Evolutionary conservation across 2,888 invertebrate species (phyloP).

Genomic region (Polylopha cassiicola): DNA sequence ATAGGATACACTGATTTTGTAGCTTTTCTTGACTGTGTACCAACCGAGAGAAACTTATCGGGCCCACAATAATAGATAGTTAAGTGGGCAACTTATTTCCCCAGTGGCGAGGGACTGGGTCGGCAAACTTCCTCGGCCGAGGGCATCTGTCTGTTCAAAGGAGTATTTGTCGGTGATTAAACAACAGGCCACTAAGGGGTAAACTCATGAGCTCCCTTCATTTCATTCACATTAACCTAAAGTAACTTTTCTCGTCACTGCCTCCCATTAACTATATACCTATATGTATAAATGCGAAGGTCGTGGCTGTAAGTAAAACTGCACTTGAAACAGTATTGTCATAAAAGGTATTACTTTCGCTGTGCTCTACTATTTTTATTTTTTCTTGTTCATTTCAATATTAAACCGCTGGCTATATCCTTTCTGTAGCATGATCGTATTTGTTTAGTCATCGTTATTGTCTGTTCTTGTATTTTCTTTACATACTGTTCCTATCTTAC

Average conservation of each 20-base stretch:
- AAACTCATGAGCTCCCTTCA: constrained; percentile 11
- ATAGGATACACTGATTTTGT: background rate
- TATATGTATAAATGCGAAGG: no score
- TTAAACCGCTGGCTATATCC: no score
- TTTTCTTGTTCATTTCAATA: no score
- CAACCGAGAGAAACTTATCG: constrained; percentile 29
- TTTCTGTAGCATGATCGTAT: no score
- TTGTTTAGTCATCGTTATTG: no score
- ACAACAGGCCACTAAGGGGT: constrained; percentile 30
- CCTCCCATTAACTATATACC: no score
- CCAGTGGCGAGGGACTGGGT: constrained; percentile 33
- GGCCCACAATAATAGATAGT: constrained; percentile 32
- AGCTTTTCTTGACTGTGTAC: constrained; percentile 10
- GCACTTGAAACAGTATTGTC: no score
- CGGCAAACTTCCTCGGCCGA: constrained; percentile 34
- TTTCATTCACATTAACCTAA: constrained; percentile 9
- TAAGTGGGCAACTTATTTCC: constrained; percentile 47
- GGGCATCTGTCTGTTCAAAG: constrained; percentile 30
- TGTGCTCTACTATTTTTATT: no score
- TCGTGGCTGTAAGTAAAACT: no score
- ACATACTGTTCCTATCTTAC: no score
- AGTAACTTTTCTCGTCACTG: background rate
- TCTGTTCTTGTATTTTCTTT: no score
- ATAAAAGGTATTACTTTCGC: no score
- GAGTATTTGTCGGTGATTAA: constrained; percentile 42